Base-by-base conservation (phyloP, 2,888 invertebrate species). In the Diaprepes abbreviatus region DNA sequence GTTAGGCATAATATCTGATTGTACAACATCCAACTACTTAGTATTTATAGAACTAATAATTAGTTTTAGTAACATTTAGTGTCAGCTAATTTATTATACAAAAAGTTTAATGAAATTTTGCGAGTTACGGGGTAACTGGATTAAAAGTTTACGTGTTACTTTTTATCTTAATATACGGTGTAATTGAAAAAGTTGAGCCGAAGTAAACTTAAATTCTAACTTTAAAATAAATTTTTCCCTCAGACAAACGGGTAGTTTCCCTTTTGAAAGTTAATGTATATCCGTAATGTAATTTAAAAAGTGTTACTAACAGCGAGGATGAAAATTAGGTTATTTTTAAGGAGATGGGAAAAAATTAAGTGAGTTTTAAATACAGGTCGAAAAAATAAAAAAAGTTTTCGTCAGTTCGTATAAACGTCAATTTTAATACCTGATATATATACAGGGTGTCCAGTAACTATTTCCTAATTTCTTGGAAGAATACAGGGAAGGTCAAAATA, bases 151-250 rank as follows among this genome's bases (percentile, higher is more conserved):
- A 65, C 59, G 70, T 60, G 70, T 65, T 65, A 70, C 59, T 59
- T 65, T 70, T 60, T 60, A 65, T 70, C 70, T 64, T 70, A 70
- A 70, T 70, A 70, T 60, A 55, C 38, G 64, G 52, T 64, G 65
- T 70, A 70, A 70, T 70, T 70, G 70, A 70, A 70, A 70, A 70
- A 70, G 70, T 70, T 70, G 43, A 57, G 58, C 58, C 57, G 45
- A 16, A 48, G 54, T 40, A 12, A 67, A 67, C 55, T 55, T 59
- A 52, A 66, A 66, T 50, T 66, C 54, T 43, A 52, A 66, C 66
- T 59, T 59, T 40, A 36, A 48, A 60, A 62, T 67, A 62, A 60
- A 67, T 67, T 67, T 62, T 67, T 67, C 60, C n/a, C 33, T 31
- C 50, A 57, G 57, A 57, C 65, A 65, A 65, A 65, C 65, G 65